Evolutionary conservation across 2,888 invertebrate genomes (phyloP), one percentile per base, ranked within the genome.

Genomic region (Drosophila rubida): DNA sequence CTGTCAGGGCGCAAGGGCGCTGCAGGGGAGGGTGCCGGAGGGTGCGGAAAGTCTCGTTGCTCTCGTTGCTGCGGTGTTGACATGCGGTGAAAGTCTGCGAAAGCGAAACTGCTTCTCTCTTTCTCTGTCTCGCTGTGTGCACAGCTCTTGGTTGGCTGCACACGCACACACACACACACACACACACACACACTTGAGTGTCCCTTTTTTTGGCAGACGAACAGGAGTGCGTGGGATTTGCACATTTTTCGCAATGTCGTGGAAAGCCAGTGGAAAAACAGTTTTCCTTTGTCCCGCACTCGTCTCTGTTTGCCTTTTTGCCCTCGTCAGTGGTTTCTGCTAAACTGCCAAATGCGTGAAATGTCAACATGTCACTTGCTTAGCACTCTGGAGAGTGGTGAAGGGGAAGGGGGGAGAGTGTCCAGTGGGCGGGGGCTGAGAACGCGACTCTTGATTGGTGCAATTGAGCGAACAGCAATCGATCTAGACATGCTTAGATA

Each of bases 281-380:
- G 87, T 84, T 76, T 85, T 83, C 64, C 79, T 78, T 81, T 72
- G 64, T 67, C 42, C 45, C 62, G 13, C 7, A 64, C 42, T 77
- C 60, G 45, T 75, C 83, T 68, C 49, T 67, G 78, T 77, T 73
- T 73, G 74, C 74, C 22, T 51, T 82, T 32, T 79, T 71, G 65
- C 76, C 72, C 87, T 87, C 84, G 87, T 86, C 86, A 86, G 86
- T 54, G 86, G 82, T 83, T 77, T 80, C 68, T 60, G 81, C 81
- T 87, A 88, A 87, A 88, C 85, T 87, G 84, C 75, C 87, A 85
- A 85, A 78, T 79, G 81, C 82, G 76, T 69, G 70, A 85, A 81
- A 76, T 88, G 85, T 88, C 85, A 85, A 87, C 88, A 85, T 84
- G 83, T 73, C 83, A 84, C 75, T 78, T 72, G 84, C 49, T 58